phyloP scores from a whole-genome alignment of 2,888 invertebrate genomes.

The Zhuqinia jingwanae region DNA sequence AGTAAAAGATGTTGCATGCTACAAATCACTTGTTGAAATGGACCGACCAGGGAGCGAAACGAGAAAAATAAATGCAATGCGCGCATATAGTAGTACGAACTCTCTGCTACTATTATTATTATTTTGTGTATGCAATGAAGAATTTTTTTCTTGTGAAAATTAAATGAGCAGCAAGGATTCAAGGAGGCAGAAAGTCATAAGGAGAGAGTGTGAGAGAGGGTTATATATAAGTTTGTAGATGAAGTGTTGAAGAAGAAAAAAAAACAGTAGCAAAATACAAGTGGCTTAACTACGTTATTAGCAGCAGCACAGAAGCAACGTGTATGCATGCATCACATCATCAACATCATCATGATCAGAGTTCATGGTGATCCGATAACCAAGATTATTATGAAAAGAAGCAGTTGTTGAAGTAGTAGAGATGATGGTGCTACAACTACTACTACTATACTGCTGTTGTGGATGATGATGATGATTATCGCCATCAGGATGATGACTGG shows the following conservation, averaged over 20 bases:
- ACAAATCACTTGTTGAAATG: constrained; percentile 70
- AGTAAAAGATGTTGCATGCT: constrained; percentile 67
- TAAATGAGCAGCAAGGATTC: constrained; percentile 16
- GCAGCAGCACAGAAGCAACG: constrained; percentile 63
- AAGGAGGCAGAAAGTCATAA: background rate
- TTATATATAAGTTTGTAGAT: too few relatives aligned
- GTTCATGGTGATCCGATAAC: constrained; percentile 61
- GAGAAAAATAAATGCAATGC: constrained; percentile 24
- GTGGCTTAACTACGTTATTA: constrained; percentile 70
- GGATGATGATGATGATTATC: too few relatives aligned
- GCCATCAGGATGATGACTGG: constrained; percentile 67
- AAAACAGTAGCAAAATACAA: constrained; percentile 65
- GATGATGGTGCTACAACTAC: background rate
- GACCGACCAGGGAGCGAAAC: constrained; percentile 51
- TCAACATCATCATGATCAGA: too few relatives aligned
- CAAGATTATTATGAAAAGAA: constrained; percentile 61
- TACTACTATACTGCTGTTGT: too few relatives aligned
- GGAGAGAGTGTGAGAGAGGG: background rate
- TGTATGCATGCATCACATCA: constrained; percentile 68
- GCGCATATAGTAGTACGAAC: too few relatives aligned
- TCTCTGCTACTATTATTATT: constrained; percentile 11
- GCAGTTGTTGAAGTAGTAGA: constrained; percentile 7
- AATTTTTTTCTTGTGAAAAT: too few relatives aligned
- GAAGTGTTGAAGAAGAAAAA: constrained; percentile 46
- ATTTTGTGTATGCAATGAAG: constrained; percentile 16